Conservation (phyloP, 2,888 invertebrate genomes). For the Eucera pruinosa region DNA sequence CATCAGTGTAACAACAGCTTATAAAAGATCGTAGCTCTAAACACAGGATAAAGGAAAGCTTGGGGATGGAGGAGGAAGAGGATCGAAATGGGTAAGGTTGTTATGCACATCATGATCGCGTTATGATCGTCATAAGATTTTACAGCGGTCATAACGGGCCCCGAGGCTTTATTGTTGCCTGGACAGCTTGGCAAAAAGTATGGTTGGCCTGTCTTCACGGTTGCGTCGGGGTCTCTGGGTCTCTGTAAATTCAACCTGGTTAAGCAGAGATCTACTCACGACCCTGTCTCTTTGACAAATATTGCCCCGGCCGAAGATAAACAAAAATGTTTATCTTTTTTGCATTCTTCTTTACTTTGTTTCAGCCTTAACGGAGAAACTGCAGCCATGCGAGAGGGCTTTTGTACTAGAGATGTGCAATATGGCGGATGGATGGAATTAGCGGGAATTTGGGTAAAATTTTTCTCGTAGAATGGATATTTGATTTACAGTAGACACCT, state of each 20-base stretch:
- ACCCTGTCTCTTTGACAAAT: slow-evolving; percentile 36
- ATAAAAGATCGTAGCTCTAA: slow-evolving; percentile 25
- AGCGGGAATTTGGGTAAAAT: too few relatives aligned
- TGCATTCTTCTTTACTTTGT: too few relatives aligned
- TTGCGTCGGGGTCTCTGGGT: slow-evolving; percentile 29
- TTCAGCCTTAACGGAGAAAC: too few relatives aligned
- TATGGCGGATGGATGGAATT: too few relatives aligned
- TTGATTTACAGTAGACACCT: too few relatives aligned
- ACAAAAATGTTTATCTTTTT: slow-evolving; percentile 50
- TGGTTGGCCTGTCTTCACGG: slow-evolving; percentile 26
- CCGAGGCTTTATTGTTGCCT: slow-evolving; percentile 73
- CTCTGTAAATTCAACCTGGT: slow-evolving; percentile 59
- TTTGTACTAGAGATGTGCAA: too few relatives aligned
- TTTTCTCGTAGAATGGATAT: too few relatives aligned
- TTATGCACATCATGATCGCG: slow-evolving; percentile 78
- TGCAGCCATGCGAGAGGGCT: too few relatives aligned
- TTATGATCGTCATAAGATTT: slow-evolving; percentile 81
- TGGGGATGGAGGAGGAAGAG: slow-evolving; percentile 1
- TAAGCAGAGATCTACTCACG: slow-evolving; percentile 40
- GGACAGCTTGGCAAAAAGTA: slow-evolving; percentile 61
- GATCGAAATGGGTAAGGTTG: slow-evolving; percentile 58
- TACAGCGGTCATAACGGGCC: slow-evolving; percentile 78
- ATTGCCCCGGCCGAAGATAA: slow-evolving; percentile 47
- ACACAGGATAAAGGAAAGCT: slow-evolving; percentile 27
- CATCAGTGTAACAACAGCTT: slow-evolving; percentile 10